Evolutionary conservation across 2,113 vertebrate species (phyloP).

Genomic region (Poeciliopsis retropinna): DNA sequence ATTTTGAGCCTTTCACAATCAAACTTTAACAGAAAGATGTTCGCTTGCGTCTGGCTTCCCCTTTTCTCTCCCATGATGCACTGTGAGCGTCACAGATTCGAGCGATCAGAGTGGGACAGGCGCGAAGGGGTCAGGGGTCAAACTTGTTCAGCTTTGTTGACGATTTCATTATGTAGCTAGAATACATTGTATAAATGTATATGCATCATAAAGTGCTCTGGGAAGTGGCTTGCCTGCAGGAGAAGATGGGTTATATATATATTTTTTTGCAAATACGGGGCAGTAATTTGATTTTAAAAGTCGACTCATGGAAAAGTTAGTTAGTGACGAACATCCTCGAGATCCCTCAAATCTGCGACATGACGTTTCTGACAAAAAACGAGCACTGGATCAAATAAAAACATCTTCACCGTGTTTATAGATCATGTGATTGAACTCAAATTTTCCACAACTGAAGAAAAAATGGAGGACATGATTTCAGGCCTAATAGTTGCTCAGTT

Average conservation of each 20-base stretch:
- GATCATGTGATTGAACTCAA: background rate
- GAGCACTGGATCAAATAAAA: conserved; percentile 8
- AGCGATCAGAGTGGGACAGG: conserved; percentile 11
- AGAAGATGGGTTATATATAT: conserved; percentile 25
- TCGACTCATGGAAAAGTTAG: conserved; percentile 24
- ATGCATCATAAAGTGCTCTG: conserved; percentile 68
- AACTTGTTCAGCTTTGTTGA: conserved; percentile 51
- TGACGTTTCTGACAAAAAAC: conserved; percentile 7
- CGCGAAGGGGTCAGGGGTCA: background rate
- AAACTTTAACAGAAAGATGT: background rate
- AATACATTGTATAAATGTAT: conserved; percentile 67
- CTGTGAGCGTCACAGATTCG: conserved; percentile 42
- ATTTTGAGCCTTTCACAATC: too few relatives aligned
- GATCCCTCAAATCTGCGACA: conserved; percentile 24
- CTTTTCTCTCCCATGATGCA: conserved; percentile 58
- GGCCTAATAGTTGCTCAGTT: conserved; percentile 2
- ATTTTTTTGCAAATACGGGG: conserved; percentile 37
- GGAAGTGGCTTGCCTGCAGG: conserved; percentile 61
- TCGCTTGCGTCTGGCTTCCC: conserved; percentile 20
- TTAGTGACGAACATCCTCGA: conserved; percentile 23
- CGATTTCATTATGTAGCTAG: conserved; percentile 68
- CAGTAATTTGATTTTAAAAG: conserved; percentile 16
- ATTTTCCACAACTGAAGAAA: conserved; percentile 4
- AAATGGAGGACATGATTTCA: conserved; percentile 38
- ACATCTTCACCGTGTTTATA: conserved; percentile 8